phyloP scores from a whole-genome alignment of 2,888 invertebrate species.

The Crepidodera aurea region DNA sequence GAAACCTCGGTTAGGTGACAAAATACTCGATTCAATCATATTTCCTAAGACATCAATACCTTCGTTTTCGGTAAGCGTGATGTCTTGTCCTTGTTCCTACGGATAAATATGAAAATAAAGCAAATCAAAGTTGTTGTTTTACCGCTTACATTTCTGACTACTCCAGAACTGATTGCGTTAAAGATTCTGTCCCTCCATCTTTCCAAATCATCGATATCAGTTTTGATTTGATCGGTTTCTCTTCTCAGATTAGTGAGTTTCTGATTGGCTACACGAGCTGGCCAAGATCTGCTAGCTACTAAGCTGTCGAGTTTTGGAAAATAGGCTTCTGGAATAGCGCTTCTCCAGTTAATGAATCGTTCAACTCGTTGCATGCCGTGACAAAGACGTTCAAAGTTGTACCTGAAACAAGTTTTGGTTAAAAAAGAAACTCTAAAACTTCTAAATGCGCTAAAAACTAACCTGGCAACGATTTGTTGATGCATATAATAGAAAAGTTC shows the following conservation, averaged over 20 bases:
- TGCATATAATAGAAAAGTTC: slow-evolving; percentile 86
- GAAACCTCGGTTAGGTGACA: slow-evolving; percentile 73
- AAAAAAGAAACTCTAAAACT: neutral
- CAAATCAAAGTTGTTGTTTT: neutral
- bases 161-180: slow-evolving; percentile 73
- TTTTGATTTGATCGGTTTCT: slow-evolving; percentile 71
- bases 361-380: slow-evolving; percentile 72
- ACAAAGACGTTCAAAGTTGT: slow-evolving; percentile 79
- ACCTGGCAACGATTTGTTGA: slow-evolving; percentile 72
- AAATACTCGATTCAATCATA: slow-evolving; percentile 75
- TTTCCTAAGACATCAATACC: slow-evolving; percentile 85
- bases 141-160: slow-evolving; percentile 65
- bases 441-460: slow-evolving; percentile 56
- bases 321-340: slow-evolving; percentile 79
- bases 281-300: slow-evolving; percentile 79
- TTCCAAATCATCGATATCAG: slow-evolving; percentile 76
- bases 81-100: slow-evolving; percentile 63
- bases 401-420: slow-evolving; percentile 54
- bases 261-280: slow-evolving; percentile 71
- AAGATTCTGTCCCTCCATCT: slow-evolving; percentile 79
- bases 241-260: slow-evolving; percentile 70
- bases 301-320: slow-evolving; percentile 85
- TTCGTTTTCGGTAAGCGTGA: slow-evolving; percentile 69
- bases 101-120: neutral
- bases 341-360: slow-evolving; percentile 71